These are phyloP conservation scores for Anguilla marmorata DNA, from an alignment of 2,797 vertebrate genomes.

Conservation along the genomic window DNA sequence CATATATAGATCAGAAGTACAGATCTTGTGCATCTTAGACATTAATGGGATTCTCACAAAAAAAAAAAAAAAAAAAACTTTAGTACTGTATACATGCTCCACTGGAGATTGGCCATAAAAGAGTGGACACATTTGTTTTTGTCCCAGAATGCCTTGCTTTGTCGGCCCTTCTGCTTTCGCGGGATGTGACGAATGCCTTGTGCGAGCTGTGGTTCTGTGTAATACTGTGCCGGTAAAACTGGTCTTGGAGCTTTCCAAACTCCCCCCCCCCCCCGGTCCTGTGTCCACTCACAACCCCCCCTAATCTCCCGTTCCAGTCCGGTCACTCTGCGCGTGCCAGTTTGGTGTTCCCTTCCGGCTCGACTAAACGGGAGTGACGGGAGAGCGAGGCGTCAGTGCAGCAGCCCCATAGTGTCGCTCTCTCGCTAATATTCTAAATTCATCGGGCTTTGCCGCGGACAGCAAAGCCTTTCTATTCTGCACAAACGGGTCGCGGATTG, in stretches of 20 bases:
- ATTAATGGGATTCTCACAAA: slow-evolving; percentile 41
- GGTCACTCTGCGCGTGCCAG: background rate
- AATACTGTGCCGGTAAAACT: background rate
- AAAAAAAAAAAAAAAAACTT: slow-evolving; percentile 43
- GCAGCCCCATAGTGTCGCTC: background rate
- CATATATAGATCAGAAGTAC: slow-evolving; percentile 11
- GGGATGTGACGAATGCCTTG: background rate
- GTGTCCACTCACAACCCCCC: background rate
- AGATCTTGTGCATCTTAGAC: slow-evolving; percentile 24
- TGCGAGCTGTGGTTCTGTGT: background rate
- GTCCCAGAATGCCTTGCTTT: slow-evolving; percentile 37
- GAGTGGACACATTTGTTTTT: background rate
- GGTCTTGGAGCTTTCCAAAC: background rate
- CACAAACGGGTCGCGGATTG: background rate
- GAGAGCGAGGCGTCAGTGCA: background rate
- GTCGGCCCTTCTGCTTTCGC: slow-evolving; percentile 37
- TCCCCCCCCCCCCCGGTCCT: background rate
- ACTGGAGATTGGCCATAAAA: background rate
- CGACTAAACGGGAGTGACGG: background rate
- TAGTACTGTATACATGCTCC: slow-evolving; percentile 48
- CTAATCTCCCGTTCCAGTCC: background rate
- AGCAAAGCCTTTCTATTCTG: background rate
- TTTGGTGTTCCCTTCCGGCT: background rate
- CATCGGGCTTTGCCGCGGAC: background rate
- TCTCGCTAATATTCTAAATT: background rate